These are phyloP conservation scores for Cetonia aurata DNA, from an alignment of 2,888 invertebrate species.

Conservation along the genomic window DNA sequence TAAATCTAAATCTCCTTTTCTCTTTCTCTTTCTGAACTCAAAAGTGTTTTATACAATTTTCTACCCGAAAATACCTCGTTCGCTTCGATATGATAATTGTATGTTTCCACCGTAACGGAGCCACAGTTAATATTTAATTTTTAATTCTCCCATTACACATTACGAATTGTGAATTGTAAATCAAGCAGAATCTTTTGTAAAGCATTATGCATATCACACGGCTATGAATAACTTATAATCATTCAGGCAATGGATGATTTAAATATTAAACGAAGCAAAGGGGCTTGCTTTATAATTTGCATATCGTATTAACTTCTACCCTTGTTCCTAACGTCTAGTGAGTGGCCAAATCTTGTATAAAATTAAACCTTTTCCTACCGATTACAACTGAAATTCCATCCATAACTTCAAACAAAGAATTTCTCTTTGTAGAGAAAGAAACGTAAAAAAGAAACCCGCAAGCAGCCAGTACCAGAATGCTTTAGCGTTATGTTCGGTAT, in stretches of 20 bases:
- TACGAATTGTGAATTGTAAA: constrained; percentile 31
- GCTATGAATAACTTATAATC: constrained; percentile 25
- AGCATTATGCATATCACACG: constrained; percentile 22
- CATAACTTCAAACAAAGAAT: constrained; percentile 55
- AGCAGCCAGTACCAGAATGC: no score
- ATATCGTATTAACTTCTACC: constrained; percentile 24
- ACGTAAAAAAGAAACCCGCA: constrained; percentile 42
- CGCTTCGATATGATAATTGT: background rate
- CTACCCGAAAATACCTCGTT: background rate
- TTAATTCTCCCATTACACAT: constrained; percentile 6
- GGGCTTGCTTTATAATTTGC: constrained; percentile 13
- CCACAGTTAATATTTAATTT: constrained; percentile 16
- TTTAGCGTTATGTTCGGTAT: no score
- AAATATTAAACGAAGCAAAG: constrained; percentile 32
- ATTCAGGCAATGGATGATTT: constrained; percentile 27
- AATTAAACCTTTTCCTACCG: constrained; percentile 47
- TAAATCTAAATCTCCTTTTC: background rate
- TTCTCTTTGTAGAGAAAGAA: constrained; percentile 54
- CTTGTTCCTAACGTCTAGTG: constrained; percentile 2
- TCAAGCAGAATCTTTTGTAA: constrained; percentile 13
- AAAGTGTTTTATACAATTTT: background rate
- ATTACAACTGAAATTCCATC: constrained; percentile 57
- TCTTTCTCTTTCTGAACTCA: no score
- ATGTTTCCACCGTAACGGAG: constrained; percentile 3
- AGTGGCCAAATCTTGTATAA: constrained; percentile 31